These are phyloP conservation scores for Eospalax fontanierii DNA, from an alignment of 2,797 vertebrate genomes.

Conservation along the genomic window DNA sequence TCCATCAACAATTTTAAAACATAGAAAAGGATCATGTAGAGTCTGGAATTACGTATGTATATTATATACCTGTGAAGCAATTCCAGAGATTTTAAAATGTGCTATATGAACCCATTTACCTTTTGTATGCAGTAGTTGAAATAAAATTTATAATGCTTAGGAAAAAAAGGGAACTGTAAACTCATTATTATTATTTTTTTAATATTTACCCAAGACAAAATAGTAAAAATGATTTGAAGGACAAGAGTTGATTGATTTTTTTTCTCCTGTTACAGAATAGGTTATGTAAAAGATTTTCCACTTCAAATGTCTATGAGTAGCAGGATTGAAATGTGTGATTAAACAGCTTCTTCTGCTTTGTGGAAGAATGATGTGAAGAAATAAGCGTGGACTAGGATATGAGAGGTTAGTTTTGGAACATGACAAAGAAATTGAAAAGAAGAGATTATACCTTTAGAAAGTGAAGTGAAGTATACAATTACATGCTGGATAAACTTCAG, in stretches of 20 bases:
- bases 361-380: neutral
- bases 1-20: too few species aligned
- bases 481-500: neutral
- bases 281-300: neutral
- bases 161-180: neutral
- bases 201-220: neutral
- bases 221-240: neutral
- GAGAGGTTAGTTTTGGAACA: neutral
- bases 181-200: slow-evolving; percentile 44
- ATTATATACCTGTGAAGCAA: too few species aligned
- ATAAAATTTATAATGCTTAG: too few species aligned
- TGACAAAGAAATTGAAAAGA: neutral
- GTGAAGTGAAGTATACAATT: neutral
- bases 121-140: too few species aligned
- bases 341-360: neutral
- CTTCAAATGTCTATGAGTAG: neutral
- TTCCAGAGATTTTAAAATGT: too few species aligned
- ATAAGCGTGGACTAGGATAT: neutral
- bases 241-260: neutral
- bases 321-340: neutral
- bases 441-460: neutral
- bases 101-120: too few species aligned
- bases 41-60: too few species aligned
- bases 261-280: neutral
- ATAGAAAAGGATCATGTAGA: too few species aligned